These are phyloP conservation scores for Hypotaenidia philippensis DNA, from an alignment of 2,797 vertebrate species.

Conservation along the genomic window DNA sequence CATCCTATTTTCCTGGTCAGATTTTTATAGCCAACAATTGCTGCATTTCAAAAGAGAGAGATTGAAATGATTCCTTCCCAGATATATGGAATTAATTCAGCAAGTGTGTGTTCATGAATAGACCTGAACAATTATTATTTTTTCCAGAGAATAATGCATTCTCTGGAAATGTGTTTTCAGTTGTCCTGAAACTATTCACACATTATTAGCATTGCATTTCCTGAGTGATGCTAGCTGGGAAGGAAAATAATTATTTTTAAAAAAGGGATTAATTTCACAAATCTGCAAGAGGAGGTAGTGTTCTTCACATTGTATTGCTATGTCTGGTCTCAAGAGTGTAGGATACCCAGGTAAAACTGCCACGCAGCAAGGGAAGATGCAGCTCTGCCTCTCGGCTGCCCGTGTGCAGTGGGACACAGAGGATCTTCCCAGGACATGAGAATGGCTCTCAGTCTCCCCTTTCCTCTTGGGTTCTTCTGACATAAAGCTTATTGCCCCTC, in stretches of 20 bases:
- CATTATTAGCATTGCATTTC: not conserved
- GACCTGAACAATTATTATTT: slow-evolving; percentile 54
- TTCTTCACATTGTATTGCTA: not conserved
- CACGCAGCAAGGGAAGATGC: not conserved
- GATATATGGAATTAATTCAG: slow-evolving; percentile 59
- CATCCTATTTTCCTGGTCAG: not conserved
- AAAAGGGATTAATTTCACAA: not conserved
- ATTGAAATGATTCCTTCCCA: not conserved
- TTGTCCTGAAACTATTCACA: slow-evolving; percentile 25
- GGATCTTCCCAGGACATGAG: not conserved
- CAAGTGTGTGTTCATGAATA: slow-evolving; percentile 25
- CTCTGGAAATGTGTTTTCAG: slow-evolving; percentile 35
- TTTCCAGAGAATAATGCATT: slow-evolving; percentile 43
- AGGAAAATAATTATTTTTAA: not conserved
- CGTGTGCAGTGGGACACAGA: not conserved
- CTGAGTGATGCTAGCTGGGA: not conserved
- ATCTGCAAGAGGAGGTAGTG: not conserved
- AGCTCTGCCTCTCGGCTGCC: not conserved
- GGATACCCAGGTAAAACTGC: not conserved
- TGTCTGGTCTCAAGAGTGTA: not conserved
- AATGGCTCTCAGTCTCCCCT: not conserved
- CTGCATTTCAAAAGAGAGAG: not conserved
- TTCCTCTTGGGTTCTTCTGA: not conserved
- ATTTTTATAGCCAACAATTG: slow-evolving; percentile 11
- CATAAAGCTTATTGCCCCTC: not conserved